Evolutionary conservation across 2,888 invertebrate genomes (phyloP), one percentile per base, ranked within the genome.

Genomic region (Rhabditoides inermis): DNA sequence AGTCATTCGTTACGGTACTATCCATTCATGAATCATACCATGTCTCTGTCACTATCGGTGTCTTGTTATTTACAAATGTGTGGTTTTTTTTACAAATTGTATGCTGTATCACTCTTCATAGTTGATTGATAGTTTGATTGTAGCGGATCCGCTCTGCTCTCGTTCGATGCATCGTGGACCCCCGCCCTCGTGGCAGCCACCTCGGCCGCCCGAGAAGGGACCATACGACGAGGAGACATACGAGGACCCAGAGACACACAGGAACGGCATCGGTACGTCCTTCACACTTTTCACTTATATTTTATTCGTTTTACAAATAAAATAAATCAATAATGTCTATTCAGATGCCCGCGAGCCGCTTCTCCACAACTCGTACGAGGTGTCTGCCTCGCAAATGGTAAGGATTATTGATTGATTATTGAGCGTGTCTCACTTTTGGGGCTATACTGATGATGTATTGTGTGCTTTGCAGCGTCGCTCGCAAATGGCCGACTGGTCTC

Each of bases 101-200:
- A n/a, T n/a, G n/a, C n/a, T n/a, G n/a, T n/a, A n/a, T n/a, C n/a
- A n/a, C n/a, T n/a, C n/a, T n/a, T n/a, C n/a, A n/a, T n/a, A n/a
- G n/a, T n/a, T n/a, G n/a, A n/a, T n/a, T n/a, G n/a, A n/a, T n/a
- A n/a, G n/a, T n/a, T n/a, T n/a, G n/a, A n/a, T n/a, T n/a, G n/a
- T n/a, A n/a, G n/a, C n/a, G n/a, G n/a, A n/a, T n/a, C n/a, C n/a
- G n/a, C n/a, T n/a, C n/a, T n/a, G n/a, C n/a, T n/a, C n/a, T n/a
- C n/a, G n/a, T n/a, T n/a, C n/a, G n/a, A n/a, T n/a, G n/a, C n/a
- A n/a, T n/a, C 44, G 56, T 10, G 60, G 60, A 26, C 63, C 63
- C 25, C 66, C 66, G 18, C 66, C 66, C 15, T 45, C 56, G 18
- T 58, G 63, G 55, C 61, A 54, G 37, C 61, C 60, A 28, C 65